phyloP scores from a whole-genome alignment of 2,113 vertebrate species.

The Pelecanoides urinatrix region DNA sequence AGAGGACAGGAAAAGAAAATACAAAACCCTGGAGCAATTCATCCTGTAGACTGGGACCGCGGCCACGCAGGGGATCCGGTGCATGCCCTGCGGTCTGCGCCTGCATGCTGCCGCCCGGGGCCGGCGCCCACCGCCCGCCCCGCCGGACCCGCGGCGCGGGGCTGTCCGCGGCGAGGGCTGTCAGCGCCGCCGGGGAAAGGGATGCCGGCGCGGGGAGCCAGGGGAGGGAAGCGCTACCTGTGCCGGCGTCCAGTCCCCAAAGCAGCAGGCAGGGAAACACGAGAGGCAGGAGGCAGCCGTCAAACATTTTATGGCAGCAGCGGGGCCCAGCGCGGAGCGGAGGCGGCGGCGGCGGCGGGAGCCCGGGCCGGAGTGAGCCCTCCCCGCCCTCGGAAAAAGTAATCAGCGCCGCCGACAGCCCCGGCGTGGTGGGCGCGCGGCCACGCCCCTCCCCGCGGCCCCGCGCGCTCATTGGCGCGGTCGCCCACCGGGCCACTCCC shows the following conservation, averaged over 20 bases:
- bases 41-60: neutral
- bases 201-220: neutral
- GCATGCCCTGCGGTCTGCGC: neutral
- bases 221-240: slow-evolving; percentile 68
- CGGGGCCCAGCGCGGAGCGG: neutral
- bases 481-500: neutral
- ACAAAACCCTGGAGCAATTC: neutral
- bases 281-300: slow-evolving; percentile 69
- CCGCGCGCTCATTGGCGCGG: neutral
- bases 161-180: neutral
- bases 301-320: slow-evolving; percentile 75
- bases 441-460: slow-evolving; percentile 62
- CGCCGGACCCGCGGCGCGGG: neutral
- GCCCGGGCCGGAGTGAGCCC: slow-evolving; percentile 54
- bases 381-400: slow-evolving; percentile 76
- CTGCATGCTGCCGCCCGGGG: neutral
- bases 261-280: slow-evolving; percentile 74
- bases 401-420: slow-evolving; percentile 74
- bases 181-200: neutral
- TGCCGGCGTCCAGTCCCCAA: slow-evolving; percentile 59
- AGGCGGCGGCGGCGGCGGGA: neutral
- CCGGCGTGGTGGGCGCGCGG: slow-evolving; percentile 69
- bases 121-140: neutral
- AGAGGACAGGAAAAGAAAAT: slow-evolving; percentile 10
- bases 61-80: neutral